A percentile compares a stretch with the other conserved stretches of the same genome.
These are phyloP conservation scores for Anguilla anguilla DNA, from an alignment of 2,797 vertebrate species.

Conservation along the genomic window DNA sequence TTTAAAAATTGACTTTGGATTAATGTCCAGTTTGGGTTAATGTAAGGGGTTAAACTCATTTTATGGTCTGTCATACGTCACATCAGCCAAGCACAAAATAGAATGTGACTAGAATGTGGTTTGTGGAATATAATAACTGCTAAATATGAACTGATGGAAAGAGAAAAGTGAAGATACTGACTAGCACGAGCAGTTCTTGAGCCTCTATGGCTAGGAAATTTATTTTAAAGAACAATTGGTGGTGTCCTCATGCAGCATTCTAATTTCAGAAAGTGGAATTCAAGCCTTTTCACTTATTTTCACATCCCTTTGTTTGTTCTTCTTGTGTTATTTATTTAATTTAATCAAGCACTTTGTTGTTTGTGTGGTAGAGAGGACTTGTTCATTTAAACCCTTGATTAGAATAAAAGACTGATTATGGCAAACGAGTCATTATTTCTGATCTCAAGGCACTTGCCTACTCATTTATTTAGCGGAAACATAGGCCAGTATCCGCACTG, in stretches of 20 bases:
- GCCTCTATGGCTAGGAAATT: slow-evolving; percentile 1
- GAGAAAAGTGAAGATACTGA: slow-evolving; percentile 18
- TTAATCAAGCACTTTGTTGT: slow-evolving; percentile 48
- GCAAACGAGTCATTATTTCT: slow-evolving; percentile 46
- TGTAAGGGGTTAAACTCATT: slow-evolving; percentile 17
- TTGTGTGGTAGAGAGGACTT: slow-evolving; percentile 45
- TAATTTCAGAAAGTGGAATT: slow-evolving; percentile 31
- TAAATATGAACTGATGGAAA: slow-evolving; percentile 26
- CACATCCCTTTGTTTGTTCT: slow-evolving; percentile 26
- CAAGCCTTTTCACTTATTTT: slow-evolving; percentile 9
- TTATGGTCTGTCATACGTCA: slow-evolving; percentile 4
- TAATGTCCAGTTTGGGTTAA: slow-evolving; percentile 16
- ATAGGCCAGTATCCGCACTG: slow-evolving; percentile 44
- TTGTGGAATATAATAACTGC: slow-evolving; percentile 30
- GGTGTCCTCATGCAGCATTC: slow-evolving; percentile 30
- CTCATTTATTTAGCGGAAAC: slow-evolving; percentile 49
- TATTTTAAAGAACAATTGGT: slow-evolving; percentile 31
- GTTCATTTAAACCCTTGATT: slow-evolving; percentile 54
- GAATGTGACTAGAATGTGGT: slow-evolving; percentile 24
- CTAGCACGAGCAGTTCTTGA: background rate
- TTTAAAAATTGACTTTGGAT: background rate
- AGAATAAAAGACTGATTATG: slow-evolving; percentile 55
- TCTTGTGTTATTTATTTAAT: slow-evolving; percentile 36
- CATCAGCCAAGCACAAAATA: slow-evolving; percentile 27
- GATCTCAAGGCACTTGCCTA: slow-evolving; percentile 41